Evolutionary conservation across 2,797 vertebrate genomes (phyloP), one percentile per base, ranked within the genome.

Genomic region (Zenarchopterus dispar): DNA sequence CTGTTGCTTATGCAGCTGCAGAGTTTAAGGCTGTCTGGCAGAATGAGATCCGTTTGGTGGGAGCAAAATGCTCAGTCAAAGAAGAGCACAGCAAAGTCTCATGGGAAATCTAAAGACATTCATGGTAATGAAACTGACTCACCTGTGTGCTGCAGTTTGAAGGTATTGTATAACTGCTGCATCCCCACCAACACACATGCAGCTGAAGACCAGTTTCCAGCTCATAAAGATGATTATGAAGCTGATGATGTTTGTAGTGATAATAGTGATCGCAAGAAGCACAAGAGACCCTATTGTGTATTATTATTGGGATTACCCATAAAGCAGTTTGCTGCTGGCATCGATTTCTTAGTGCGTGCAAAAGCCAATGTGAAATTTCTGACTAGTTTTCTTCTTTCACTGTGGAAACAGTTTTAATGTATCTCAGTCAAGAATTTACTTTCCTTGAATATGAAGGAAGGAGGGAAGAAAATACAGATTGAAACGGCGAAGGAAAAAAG

Each of bases 61-160:
- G 47, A 77, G 68, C 47, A 67, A 77, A 77, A 67, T 63, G 49
- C 63, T 70, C 73, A 50, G 62, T 77, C 49, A 39, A 70, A 55
- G 70, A 54, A 59, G 53, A 65, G 64, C 5, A 2, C 46, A 79
- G 44, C 8, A 57, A 48, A 31, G 50, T 63, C 81, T 83, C 77
- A 0, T 19, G 77, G 77, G 78, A 82, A 84, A 81, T 88, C 56
- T 74, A 62, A 63, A 69, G 59, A 71, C 64, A 70, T 70, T 80
- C 56, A 44, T 53, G 69, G 56, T 56, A 77, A 76, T 72, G 61
- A 70, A 70, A 62, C 48, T 52, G 60, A 80, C 61, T 55, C 48
- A 57, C 64, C 76, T 77, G 68, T 1, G 45, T 54, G 48, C 52
- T 56, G 53, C 31, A 39, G 42, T 42, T 63, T 52, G 47, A 26